A percentile compares a stretch with the other conserved stretches of the same genome.
These are phyloP conservation scores for Entomobrya proxima DNA, from an alignment of 2,888 invertebrate genomes.

Conservation along the genomic window DNA sequence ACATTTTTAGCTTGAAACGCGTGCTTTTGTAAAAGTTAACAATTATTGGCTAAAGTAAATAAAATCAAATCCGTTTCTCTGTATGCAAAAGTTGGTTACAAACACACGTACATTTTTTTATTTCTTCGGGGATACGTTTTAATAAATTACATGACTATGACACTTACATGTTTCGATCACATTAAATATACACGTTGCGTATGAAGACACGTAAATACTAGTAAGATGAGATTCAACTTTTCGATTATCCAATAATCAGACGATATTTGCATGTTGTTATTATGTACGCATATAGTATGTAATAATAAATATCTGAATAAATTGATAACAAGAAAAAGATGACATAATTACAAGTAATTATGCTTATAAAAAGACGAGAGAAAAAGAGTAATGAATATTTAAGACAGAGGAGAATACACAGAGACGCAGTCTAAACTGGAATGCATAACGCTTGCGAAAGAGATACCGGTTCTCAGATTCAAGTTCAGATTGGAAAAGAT, in stretches of 20 bases:
- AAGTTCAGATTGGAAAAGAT: neutral
- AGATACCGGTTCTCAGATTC: conserved; percentile 23
- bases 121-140: neutral
- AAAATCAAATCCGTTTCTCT: conserved; percentile 16
- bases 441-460: conserved; percentile 22
- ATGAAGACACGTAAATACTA: neutral
- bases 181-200: neutral
- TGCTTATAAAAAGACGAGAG: too few relatives aligned
- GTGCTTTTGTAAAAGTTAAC: conserved; percentile 18
- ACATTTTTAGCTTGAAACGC: conserved; percentile 28
- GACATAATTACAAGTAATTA: neutral
- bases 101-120: neutral
- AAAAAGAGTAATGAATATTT: too few relatives aligned
- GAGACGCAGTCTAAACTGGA: too few relatives aligned
- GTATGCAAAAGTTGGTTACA: neutral
- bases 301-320: neutral
- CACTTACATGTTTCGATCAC: conserved; percentile 15
- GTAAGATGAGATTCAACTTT: conserved; percentile 20
- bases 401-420: too few relatives aligned
- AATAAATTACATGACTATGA: conserved; percentile 4
- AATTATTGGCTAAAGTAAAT: conserved; percentile 13
- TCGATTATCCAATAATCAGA: neutral
- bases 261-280: neutral
- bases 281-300: neutral
- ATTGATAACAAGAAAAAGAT: neutral